Percentiles rank a stretch among this genome's conserved stretches.
Conservation (phyloP, 2,797 vertebrate species). For the Sylvia borin region DNA sequence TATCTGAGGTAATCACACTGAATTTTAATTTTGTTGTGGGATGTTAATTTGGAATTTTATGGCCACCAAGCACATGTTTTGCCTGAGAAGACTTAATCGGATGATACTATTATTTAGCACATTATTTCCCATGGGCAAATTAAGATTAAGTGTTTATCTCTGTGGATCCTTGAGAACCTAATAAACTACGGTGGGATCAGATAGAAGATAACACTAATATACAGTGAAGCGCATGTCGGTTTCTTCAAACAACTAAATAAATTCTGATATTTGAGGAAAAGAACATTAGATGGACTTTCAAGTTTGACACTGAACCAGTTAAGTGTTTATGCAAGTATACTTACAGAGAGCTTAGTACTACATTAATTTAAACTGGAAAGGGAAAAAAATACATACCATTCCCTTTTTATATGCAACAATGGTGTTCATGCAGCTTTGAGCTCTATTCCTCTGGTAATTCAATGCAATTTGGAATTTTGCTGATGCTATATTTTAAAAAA, state of each 20-base stretch:
- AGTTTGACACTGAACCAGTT: not conserved
- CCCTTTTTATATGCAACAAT: not conserved
- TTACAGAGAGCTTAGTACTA: not conserved
- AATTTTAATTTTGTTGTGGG: constrained; percentile 63
- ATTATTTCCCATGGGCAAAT: constrained; percentile 67
- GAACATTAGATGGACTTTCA: not conserved
- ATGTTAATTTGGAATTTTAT: constrained; percentile 56
- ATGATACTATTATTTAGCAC: constrained; percentile 59
- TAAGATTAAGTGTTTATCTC: constrained; percentile 56
- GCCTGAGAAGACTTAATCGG: constrained; percentile 55
- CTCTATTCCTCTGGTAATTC: not conserved
- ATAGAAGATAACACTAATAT: not conserved
- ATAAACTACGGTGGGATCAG: constrained; percentile 4
- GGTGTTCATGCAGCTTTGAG: not conserved
- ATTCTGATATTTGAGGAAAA: not conserved
- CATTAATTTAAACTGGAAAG: not conserved
- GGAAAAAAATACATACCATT: not conserved
- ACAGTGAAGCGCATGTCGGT: not conserved
- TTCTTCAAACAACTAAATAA: not conserved
- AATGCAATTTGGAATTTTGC: not conserved
- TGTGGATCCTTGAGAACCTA: constrained; percentile 43
- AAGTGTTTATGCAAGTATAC: not conserved
- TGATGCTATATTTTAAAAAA: not conserved
- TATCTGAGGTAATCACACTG: constrained; percentile 57
- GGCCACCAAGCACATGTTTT: constrained; percentile 56